Evolutionary conservation across 2,113 vertebrate genomes (phyloP).

Genomic region (Colinus virginianus): DNA sequence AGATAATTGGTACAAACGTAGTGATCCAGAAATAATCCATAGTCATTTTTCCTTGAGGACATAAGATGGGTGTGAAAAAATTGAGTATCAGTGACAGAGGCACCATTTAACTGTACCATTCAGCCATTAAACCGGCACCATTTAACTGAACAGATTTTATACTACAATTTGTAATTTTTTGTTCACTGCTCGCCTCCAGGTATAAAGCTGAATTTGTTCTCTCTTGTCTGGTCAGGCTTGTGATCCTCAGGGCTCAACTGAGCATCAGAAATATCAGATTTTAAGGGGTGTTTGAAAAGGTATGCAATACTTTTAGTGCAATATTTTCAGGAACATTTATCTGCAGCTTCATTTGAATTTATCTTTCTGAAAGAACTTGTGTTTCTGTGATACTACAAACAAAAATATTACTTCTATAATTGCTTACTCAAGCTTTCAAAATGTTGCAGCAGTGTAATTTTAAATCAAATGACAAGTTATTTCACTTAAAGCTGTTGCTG

Average conservation of each 20-base stretch:
- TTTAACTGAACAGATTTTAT: neutral
- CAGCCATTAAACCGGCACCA: neutral
- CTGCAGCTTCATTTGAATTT: neutral
- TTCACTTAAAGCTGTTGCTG: neutral
- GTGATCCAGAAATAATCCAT: neutral
- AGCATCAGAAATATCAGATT: neutral
- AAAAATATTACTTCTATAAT: neutral
- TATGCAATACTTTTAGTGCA: neutral
- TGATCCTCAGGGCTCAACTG: neutral
- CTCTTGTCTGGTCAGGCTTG: neutral
- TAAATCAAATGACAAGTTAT: neutral
- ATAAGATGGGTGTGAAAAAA: neutral
- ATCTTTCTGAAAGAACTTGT: neutral
- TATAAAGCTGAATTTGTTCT: neutral
- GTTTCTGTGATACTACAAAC: neutral
- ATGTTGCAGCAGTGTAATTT: conserved; percentile 3
- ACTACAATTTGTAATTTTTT: neutral
- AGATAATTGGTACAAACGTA: neutral
- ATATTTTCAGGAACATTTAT: neutral
- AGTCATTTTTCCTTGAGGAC: neutral
- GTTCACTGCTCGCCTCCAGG: neutral
- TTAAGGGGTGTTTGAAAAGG: neutral
- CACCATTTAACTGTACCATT: neutral
- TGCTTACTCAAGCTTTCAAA: neutral
- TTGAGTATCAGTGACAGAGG: neutral